Evolutionary conservation across 37 sponge, comb jelly and placozoan genomes (phyloP).

Genomic region (Diacarnus erythraeanus): DNA sequence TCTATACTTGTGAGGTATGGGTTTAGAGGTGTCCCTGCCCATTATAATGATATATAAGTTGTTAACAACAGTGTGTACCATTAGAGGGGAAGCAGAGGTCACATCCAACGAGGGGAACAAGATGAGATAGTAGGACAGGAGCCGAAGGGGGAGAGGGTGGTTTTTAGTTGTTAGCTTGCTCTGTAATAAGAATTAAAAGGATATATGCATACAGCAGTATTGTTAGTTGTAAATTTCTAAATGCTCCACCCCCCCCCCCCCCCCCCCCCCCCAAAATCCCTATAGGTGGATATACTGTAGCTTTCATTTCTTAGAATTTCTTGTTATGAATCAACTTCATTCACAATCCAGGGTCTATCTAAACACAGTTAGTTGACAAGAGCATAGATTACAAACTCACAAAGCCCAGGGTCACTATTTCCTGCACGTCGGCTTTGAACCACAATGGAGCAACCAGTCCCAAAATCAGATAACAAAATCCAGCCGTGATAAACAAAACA

Average conservation of each 20-base stretch:
- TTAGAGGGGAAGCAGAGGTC: slow-evolving; percentile 84
- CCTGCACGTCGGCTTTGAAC: slow-evolving; percentile 56
- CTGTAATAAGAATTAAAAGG: slow-evolving; percentile 29
- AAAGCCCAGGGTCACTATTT: slow-evolving; percentile 84
- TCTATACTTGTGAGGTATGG: slow-evolving; percentile 10
- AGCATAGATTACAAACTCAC: slow-evolving; percentile 34
- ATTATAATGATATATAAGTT: slow-evolving; percentile 67
- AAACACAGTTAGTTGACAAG: too few relatives aligned
- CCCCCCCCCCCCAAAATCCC: too few relatives aligned
- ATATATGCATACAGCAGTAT: too few relatives aligned
- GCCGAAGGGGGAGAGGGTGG: slow-evolving; percentile 30
- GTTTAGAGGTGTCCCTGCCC: slow-evolving; percentile 50
- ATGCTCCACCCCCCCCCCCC: too few relatives aligned
- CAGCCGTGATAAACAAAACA: slow-evolving; percentile 43
- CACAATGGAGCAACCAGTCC: slow-evolving; percentile 77
- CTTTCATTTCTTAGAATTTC: too few relatives aligned
- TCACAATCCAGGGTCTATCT: too few relatives aligned
- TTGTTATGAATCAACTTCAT: too few relatives aligned
- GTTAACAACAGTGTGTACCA: slow-evolving; percentile 65
- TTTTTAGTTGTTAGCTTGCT: slow-evolving; percentile 10
- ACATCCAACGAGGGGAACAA: slow-evolving; percentile 91
- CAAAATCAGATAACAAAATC: slow-evolving; percentile 62
- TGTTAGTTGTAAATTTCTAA: too few relatives aligned
- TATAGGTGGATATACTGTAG: too few relatives aligned
- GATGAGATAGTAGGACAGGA: slow-evolving; percentile 81